phyloP scores from a whole-genome alignment of 2,113 vertebrate species.

The Zingel zingel region DNA sequence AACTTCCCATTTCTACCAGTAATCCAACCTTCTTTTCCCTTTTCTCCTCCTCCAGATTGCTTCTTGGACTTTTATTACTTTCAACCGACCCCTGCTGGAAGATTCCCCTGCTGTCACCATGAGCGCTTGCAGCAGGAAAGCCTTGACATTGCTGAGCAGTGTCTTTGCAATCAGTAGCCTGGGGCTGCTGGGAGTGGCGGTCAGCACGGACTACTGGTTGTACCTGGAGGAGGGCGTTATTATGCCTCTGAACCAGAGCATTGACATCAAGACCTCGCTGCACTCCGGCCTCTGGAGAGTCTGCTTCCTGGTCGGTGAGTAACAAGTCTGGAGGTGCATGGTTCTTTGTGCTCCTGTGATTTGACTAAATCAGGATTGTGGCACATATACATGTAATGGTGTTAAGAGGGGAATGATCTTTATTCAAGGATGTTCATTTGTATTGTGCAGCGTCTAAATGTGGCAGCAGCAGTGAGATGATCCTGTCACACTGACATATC shows the following conservation, averaged over 20 bases:
- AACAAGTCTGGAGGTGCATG: background rate
- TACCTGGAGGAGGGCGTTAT: conserved; percentile 93
- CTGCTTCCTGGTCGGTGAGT: conserved; percentile 89
- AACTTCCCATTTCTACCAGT: background rate
- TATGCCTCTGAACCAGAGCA: conserved; percentile 90
- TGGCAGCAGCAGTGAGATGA: background rate
- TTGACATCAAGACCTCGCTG: conserved; percentile 88
- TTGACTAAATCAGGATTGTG: conserved; percentile 4
- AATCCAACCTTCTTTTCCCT: no score
- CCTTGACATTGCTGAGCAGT: conserved; percentile 92
- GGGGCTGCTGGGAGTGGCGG: conserved; percentile 90
- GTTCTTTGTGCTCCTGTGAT: background rate
- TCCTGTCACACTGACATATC: conserved; percentile 35
- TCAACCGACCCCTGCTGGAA: conserved; percentile 13
- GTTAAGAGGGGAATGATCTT: background rate
- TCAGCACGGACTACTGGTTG: conserved; percentile 95
- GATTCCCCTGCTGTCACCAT: conserved; percentile 74
- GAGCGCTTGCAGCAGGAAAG: conserved; percentile 91
- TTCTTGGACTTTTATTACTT: conserved; percentile 11
- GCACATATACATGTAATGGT: background rate
- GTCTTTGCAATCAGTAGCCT: conserved; percentile 91
- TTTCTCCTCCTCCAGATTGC: conserved; percentile 34
- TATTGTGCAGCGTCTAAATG: conserved; percentile 4
- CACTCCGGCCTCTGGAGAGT: conserved; percentile 94
- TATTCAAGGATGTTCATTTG: conserved; percentile 5